Evolutionary conservation across 2,888 invertebrate genomes (phyloP), one percentile per base, ranked within the genome.

Genomic region (Meteorus cinctellus): DNA sequence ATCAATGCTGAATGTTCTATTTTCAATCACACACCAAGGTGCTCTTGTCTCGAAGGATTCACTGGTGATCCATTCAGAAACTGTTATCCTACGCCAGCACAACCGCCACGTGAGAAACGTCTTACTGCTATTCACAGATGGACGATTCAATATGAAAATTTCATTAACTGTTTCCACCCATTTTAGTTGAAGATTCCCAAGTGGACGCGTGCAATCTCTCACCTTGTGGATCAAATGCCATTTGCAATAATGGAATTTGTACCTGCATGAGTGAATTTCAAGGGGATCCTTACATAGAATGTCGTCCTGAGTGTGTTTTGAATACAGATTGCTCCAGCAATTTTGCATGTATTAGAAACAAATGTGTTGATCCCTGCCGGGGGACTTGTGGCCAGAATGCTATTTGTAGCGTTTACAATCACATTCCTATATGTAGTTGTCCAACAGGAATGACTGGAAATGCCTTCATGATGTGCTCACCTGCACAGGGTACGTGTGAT

Each of bases 271-370:
- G 94, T 84, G 95, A 95, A 82, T 96, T 96, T 86, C 93, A 93
- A 86, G 96, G 96, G 74, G 96, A 96, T 90, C 96, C 96, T 4
- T 96, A 96, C 84, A 95, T 95, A 89, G 95, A 95, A 62, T 96
- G 97, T 85, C 92, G 96, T 81, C 96, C 96, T 1, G 96, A 97
- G 91, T 97, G 97, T 88, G 94, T 96, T 48, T 91, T 96, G 2
- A 96, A 95, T 87, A 94, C 96, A 0, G 96, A 97, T 86, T 97
- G 97, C 88, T 92, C 95, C 45, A 93, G 95, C 1, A 94, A 96
- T 86, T 95, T 94, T 88, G 94, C 96, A 62, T 97, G 97, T 84
- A 92, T 95, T 60, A 92, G 94, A 83, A 95, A 95, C 86, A 96
- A 96, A 88, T 97, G 97, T 86, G 91, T 92, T 69, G 95, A 97